A percentile compares a stretch with the other conserved stretches of the same genome.
phyloP scores from a whole-genome alignment of 2,113 vertebrate genomes.

The Microtus pennsylvanicus region DNA sequence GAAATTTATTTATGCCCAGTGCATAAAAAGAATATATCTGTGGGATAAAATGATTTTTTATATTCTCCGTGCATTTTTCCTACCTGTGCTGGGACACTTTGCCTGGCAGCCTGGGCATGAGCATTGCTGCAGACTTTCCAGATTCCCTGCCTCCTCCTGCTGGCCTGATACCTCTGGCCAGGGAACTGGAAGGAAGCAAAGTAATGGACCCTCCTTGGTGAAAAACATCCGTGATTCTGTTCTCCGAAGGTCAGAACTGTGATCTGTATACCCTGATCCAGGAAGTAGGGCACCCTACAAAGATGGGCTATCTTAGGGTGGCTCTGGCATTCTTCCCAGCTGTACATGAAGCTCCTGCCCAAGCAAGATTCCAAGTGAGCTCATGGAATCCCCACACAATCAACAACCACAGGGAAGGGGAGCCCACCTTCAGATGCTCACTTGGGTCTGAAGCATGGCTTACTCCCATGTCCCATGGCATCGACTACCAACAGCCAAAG shows the following conservation, averaged over 20 bases:
- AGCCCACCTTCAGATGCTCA: not conserved
- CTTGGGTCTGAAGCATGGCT: no score
- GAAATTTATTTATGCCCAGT: not conserved
- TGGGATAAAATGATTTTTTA: not conserved
- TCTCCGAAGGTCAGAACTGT: not conserved
- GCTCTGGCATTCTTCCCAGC: no score
- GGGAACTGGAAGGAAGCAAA: not conserved
- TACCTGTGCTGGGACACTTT: not conserved
- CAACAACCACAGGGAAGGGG: not conserved
- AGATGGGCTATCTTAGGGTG: not conserved
- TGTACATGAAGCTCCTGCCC: not conserved
- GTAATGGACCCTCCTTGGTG: not conserved
- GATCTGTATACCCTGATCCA: not conserved
- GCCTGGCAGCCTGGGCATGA: not conserved
- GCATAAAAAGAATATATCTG: not conserved
- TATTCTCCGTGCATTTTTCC: not conserved
- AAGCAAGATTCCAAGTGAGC: not conserved
- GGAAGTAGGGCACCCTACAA: not conserved
- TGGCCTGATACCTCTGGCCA: not conserved
- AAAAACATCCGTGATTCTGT: not conserved
- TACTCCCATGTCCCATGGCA: not conserved
- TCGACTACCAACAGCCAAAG: not conserved
- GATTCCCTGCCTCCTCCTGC: not conserved
- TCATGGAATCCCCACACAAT: not conserved
- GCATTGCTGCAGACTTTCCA: fast-evolving